Conservation (phyloP, 2,888 invertebrate genomes). For the Hypselothyrea guttata region DNA sequence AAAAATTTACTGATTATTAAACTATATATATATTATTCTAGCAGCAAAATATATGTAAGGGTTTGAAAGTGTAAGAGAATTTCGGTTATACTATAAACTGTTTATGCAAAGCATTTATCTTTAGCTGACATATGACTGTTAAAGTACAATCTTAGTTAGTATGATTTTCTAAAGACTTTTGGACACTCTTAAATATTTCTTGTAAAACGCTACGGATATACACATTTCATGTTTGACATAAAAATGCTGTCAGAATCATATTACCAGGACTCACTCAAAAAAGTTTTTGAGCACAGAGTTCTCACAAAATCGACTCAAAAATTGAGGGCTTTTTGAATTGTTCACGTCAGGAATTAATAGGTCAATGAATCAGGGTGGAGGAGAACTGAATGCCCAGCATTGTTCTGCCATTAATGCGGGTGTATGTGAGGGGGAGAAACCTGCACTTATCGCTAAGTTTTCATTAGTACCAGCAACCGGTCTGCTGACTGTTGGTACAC, state of each 20-base stretch:
- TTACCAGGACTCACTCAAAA: conserved; percentile 15
- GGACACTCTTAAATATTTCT: no score
- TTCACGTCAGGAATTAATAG: conserved; percentile 63
- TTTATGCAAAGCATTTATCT: no score
- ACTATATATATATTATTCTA: no score
- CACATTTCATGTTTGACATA: neutral
- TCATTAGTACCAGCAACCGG: conserved; percentile 42
- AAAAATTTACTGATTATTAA: neutral
- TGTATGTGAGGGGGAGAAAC: conserved; percentile 5
- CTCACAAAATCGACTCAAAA: conserved; percentile 27
- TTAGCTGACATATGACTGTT: no score
- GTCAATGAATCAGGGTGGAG: conserved; percentile 49
- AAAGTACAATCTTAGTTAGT: no score
- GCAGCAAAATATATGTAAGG: no score
- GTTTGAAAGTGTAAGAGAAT: no score
- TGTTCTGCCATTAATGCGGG: conserved; percentile 50
- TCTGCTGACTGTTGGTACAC: conserved; percentile 27
- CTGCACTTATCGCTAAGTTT: conserved; percentile 51
- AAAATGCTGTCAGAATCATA: conserved; percentile 23
- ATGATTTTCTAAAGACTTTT: no score
- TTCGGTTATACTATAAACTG: no score
- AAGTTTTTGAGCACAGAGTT: conserved; percentile 7
- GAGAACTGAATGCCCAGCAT: conserved; percentile 30
- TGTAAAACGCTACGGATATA: neutral
- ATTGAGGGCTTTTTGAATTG: conserved; percentile 31